Evolutionary conservation across 92 coral and sea anemone genomes (phyloP).

Genomic region (Palythoa heliodiscus): DNA sequence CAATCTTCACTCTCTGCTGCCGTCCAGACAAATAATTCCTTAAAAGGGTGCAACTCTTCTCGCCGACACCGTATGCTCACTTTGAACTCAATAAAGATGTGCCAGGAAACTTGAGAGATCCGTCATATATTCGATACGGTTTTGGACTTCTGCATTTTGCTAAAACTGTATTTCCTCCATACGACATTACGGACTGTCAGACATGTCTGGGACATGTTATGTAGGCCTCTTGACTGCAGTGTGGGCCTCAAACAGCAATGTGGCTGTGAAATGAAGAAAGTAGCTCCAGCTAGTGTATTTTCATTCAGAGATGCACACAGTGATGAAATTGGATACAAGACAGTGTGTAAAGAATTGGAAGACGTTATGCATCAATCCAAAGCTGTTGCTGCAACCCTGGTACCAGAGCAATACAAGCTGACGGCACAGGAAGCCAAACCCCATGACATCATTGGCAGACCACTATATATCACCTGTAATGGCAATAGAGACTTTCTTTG

Average conservation of each 20-base stretch:
- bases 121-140: conserved; percentile 31
- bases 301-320: conserved; percentile 41
- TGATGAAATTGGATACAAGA: conserved; percentile 44
- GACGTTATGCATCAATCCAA: conserved; percentile 15
- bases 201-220: conserved; percentile 44
- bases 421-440: not conserved
- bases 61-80: too few relatives aligned
- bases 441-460: conserved; percentile 33
- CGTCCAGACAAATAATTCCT: too few relatives aligned
- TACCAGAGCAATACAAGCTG: conserved; percentile 22
- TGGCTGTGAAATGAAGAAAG: conserved; percentile 26
- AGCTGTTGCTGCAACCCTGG: conserved; percentile 22
- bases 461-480: conserved; percentile 38
- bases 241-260: conserved; percentile 38
- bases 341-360: conserved; percentile 39
- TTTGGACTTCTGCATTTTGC: conserved; percentile 49
- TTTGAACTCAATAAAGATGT: conserved; percentile 28
- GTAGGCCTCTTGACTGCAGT: conserved; percentile 33
- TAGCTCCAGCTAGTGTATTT: conserved; percentile 45
- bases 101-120: conserved; percentile 10
- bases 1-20: too few relatives aligned
- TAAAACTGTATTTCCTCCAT: conserved; percentile 33
- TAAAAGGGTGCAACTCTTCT: too few relatives aligned
- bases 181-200: conserved; percentile 35
- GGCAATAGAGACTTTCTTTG: conserved; percentile 46